Evolutionary conservation across 2,797 vertebrate genomes (phyloP).

Genomic region (Halcyon chelicuti): DNA sequence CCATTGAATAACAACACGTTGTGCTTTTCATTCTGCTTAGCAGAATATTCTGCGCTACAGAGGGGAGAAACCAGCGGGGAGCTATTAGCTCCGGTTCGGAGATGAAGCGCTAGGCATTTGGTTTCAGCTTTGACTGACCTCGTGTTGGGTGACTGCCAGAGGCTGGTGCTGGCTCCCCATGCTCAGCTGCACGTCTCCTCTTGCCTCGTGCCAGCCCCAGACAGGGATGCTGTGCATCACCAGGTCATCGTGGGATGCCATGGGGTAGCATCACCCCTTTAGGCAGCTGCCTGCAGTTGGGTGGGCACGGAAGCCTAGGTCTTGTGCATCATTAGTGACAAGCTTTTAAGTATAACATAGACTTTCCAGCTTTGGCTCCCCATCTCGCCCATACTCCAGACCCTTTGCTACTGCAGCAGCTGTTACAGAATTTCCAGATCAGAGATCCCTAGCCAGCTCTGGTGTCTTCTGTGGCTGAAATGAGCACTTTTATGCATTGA

Average conservation of each 20-base stretch:
- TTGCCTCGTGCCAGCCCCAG: neutral
- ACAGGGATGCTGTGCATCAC: neutral
- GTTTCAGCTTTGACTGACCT: neutral
- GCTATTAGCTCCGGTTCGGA: neutral
- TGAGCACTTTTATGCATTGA: neutral
- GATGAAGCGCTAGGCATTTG: neutral
- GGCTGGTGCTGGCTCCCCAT: neutral
- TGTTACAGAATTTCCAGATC: neutral
- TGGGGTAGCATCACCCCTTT: neutral
- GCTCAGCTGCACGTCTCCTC: constrained; percentile 21
- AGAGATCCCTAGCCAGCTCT: neutral
- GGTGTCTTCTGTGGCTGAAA: neutral
- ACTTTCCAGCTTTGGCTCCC: neutral
- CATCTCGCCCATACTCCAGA: neutral
- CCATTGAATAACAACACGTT: accelerated
- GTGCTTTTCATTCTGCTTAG: neutral
- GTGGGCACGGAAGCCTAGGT: neutral
- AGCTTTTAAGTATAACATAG: neutral
- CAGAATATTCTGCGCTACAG: accelerated
- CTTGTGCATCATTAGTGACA: neutral
- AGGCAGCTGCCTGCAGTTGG: neutral
- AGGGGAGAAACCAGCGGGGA: neutral
- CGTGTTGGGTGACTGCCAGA: neutral
- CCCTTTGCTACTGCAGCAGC: neutral
- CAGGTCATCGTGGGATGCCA: neutral